Evolutionary conservation across 2,113 vertebrate genomes (phyloP), one percentile per base, ranked within the genome.

Genomic region (Chaenogobius annularis): DNA sequence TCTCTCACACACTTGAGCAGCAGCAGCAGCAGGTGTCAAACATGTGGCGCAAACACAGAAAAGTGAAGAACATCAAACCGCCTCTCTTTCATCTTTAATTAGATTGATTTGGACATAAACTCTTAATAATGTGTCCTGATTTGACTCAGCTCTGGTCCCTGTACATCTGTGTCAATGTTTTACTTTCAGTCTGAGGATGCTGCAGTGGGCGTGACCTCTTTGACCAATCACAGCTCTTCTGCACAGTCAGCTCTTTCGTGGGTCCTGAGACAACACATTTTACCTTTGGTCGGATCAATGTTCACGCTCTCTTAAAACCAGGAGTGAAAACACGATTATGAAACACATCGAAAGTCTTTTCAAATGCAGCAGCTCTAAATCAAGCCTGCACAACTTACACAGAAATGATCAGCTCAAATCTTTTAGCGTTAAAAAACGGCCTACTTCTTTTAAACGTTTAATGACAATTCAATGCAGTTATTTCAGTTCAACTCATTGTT

Each of bases 221-320:
- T 19, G 15, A 6, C 61, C 61, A 63, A 63, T 63, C 61, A 63
- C 61, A 63, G 61, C 35, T 40, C 61, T n/a, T 5, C 61, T 40
- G 61, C 61, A 43, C 61, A 11, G 17, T 63, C 61, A 63, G 61
- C 37, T 5, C 8, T 43, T 61, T 20, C 61, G 26, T 61, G 58
- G 10, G 3, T 22, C 26, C 35, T 31, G 26, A 61, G 58, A 61
- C 14, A 35, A 1, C 58, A 15, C 20, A 20, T 8, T 22, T 12
- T 58, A 1, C 10, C 4, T 12, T 56, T 22, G 12, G 22, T 26
- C 54, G 23, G 40, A 43, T 43, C 10, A 5, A 13, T 6, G 54
- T 56, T 10, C 12, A n/a, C 48, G 5, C 13, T 14, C 12, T 23
- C 23, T 58, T 58, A 14, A 58, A 23, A 58, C 20, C n/a, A 6